Percentiles rank a stretch among this genome's conserved stretches.
phyloP scores from a whole-genome alignment of 1,140 invertebrate genomes.

The Drosophila dunni region DNA sequence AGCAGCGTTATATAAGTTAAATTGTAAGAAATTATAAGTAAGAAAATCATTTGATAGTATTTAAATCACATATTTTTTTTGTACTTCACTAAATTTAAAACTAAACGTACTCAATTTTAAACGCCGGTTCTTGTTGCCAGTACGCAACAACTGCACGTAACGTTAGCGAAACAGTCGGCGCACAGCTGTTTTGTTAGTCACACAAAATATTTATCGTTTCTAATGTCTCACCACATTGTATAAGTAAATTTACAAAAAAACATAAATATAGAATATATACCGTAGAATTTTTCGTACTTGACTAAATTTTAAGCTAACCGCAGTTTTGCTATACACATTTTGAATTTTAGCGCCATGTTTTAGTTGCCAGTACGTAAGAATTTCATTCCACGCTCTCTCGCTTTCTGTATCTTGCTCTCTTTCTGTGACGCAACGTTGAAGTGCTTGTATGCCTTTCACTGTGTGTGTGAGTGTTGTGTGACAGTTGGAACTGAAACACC shows the following conservation, averaged over 20 bases:
- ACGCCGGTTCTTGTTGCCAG: too few relatives aligned
- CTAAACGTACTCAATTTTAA: too few relatives aligned
- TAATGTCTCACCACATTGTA: neutral
- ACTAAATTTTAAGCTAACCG: neutral
- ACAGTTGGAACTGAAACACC: constrained; percentile 33
- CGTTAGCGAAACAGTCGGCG: neutral
- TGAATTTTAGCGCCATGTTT: constrained; percentile 14
- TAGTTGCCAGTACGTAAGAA: constrained; percentile 1
- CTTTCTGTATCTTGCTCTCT: neutral
- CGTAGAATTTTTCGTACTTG: neutral
- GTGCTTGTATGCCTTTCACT: neutral
- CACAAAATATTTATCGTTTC: neutral
- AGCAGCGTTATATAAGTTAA: too few relatives aligned
- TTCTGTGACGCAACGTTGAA: neutral
- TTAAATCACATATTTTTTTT: too few relatives aligned
- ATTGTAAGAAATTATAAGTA: too few relatives aligned
- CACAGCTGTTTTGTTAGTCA: neutral
- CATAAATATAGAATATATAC: neutral
- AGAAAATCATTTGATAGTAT: too few relatives aligned
- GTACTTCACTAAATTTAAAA: too few relatives aligned
- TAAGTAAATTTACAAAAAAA: neutral
- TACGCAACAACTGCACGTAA: neutral
- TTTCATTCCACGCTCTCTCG: neutral
- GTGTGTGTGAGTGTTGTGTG: neutral
- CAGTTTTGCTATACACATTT: neutral